Percentiles rank a stretch among this genome's conserved stretches.
These are phyloP conservation scores for Chitala chitala DNA, from an alignment of 2,113 vertebrate genomes.

Conservation along the genomic window DNA sequence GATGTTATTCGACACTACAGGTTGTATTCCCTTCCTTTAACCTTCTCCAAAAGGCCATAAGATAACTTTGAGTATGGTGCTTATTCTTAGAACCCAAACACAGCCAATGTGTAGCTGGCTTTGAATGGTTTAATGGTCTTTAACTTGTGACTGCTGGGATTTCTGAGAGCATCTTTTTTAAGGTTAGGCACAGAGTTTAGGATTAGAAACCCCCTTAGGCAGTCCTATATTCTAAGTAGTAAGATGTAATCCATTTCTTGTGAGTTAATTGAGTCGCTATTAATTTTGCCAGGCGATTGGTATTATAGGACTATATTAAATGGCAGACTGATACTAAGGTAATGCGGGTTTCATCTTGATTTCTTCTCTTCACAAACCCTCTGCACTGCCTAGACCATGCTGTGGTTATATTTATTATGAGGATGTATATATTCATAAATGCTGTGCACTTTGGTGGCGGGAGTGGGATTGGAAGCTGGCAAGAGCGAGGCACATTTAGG, in stretches of 20 bases:
- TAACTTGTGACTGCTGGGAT: neutral
- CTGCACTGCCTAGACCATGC: slow-evolving; percentile 4
- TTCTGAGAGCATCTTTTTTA: neutral
- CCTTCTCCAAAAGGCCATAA: neutral
- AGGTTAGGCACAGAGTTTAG: neutral
- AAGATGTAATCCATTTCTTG: slow-evolving; percentile 30
- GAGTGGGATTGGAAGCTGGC: slow-evolving; percentile 22
- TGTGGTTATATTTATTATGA: slow-evolving; percentile 51
- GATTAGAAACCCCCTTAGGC: neutral
- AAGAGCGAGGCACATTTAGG: slow-evolving; percentile 23
- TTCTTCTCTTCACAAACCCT: neutral
- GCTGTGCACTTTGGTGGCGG: slow-evolving; percentile 40
- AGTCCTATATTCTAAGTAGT: slow-evolving; percentile 19
- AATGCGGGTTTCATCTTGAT: no score
- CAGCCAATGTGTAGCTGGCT: neutral
- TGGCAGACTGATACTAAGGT: no score
- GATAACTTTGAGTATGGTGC: neutral
- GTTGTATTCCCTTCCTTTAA: neutral
- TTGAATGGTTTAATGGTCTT: neutral
- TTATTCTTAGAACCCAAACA: neutral
- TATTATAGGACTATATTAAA: no score
- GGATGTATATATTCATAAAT: slow-evolving; percentile 50
- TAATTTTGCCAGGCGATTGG: neutral
- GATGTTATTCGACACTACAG: neutral
- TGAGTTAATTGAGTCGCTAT: slow-evolving; percentile 29